Percentiles rank a stretch among this genome's conserved stretches.
These are phyloP conservation scores for Cephus nigrinus DNA, from an alignment of 2,888 invertebrate species.

Conservation along the genomic window DNA sequence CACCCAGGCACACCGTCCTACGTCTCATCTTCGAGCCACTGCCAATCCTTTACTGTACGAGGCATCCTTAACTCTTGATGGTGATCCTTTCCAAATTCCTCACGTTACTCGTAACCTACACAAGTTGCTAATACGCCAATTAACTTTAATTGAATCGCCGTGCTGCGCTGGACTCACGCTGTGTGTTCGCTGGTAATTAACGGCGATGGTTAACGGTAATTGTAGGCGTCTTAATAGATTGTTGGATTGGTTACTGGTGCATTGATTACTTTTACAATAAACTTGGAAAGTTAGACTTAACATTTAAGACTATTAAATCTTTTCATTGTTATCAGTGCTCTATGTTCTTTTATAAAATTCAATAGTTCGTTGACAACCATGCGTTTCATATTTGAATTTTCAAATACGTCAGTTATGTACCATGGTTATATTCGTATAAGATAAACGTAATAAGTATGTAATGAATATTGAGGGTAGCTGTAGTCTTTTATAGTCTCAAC, in stretches of 20 bases:
- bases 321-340: not conserved
- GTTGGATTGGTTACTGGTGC: not conserved
- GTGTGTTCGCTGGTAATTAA: not conserved
- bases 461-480: no score
- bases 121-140: not conserved
- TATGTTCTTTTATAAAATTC: not conserved
- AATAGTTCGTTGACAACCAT: not conserved
- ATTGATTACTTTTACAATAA: not conserved
- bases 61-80: not conserved
- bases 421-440: not conserved
- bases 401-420: no score
- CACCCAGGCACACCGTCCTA: slow-evolving; percentile 54
- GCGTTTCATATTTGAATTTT: no score
- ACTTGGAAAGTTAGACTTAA: not conserved
- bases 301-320: not conserved
- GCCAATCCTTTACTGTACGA: not conserved
- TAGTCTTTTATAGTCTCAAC: no score
- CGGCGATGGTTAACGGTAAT: not conserved
- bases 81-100: not conserved
- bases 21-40: slow-evolving; percentile 32
- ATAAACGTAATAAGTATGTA: no score
- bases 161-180: not conserved
- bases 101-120: not conserved
- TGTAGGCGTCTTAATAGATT: not conserved
- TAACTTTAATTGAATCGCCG: not conserved